Evolutionary conservation across 2,888 invertebrate genomes (phyloP).

Genomic region (Aspidiotus destructor): DNA sequence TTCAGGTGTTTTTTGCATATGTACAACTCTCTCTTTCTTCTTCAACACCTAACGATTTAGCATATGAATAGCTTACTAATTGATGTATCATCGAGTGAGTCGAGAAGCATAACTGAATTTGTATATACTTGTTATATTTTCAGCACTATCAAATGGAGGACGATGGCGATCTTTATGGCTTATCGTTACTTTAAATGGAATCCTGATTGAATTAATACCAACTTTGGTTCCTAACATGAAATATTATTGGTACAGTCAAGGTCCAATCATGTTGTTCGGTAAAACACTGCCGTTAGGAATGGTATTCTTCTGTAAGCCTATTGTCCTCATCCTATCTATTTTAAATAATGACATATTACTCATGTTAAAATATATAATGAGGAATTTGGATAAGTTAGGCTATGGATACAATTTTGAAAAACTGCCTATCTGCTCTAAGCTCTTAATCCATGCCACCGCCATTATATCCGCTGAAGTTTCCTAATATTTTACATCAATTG

Average conservation of each 20-base stretch:
- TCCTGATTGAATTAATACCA: constrained; percentile 60
- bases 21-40: no score
- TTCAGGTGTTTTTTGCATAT: no score
- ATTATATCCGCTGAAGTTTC: no score
- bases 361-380: neutral
- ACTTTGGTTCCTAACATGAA: constrained; percentile 63
- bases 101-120: no score
- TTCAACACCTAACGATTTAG: no score
- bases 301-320: constrained; percentile 57
- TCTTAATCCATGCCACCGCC: no score
- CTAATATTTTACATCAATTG: no score
- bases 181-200: constrained; percentile 59
- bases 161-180: constrained; percentile 67
- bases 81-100: no score
- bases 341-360: neutral
- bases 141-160: constrained; percentile 61
- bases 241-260: constrained; percentile 76
- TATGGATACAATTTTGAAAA: no score
- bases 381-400: neutral
- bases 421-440: no score
- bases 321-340: neutral
- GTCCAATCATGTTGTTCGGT: constrained; percentile 61
- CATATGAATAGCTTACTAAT: no score
- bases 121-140: neutral
- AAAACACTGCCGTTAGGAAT: constrained; percentile 63